Evolutionary conservation across 2,888 invertebrate species (phyloP), one percentile per base, ranked within the genome.

Genomic region (Hymenopus coronatus): DNA sequence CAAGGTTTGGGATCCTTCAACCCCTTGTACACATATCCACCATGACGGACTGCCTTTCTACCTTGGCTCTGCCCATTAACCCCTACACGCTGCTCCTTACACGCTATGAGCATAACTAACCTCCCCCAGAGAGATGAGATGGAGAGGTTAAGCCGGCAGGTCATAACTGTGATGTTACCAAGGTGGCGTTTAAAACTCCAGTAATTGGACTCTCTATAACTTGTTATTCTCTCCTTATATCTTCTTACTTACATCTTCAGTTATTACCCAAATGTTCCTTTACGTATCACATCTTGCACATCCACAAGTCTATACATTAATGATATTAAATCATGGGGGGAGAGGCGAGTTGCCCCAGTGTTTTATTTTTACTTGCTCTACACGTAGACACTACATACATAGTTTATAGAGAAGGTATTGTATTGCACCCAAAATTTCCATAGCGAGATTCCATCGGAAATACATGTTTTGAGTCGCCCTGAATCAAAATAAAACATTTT

Each of bases 61-160:
- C 87, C 87, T 87, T 87, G 87, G 12, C 20, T 87, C 87, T 87
- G 30, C 82, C 87, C 87, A 87, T 87, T 87, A 87, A 87, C 87
- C 87, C 87, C 30, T 87, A 87, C 87, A 87, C 87, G 81, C 82
- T 30, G 33, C 87, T 87, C 87, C 87, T 87, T 87, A 87, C 40
- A n/a, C 87, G 82, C 33, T 82, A 87, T 87, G 87, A 87, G 82
- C 33, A 82, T 87, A 87, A 87, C 87, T 82, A 87, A 87, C 87
- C 54, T 70, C 54, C 87, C 87, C 87, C 6, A 82, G 87, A 82
- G 87, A 87, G 82, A 82, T 87, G 87, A 82, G 27, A 33, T 40
- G 54, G 70, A n/a, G 84, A 27, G 84, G 25, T 84, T 30, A 40
- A 12, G 84, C 33, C 20, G 87, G 40, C 1, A 40, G 87, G 82